Conservation (phyloP, 2,113 vertebrate genomes). For the Trogon melanurus region DNA sequence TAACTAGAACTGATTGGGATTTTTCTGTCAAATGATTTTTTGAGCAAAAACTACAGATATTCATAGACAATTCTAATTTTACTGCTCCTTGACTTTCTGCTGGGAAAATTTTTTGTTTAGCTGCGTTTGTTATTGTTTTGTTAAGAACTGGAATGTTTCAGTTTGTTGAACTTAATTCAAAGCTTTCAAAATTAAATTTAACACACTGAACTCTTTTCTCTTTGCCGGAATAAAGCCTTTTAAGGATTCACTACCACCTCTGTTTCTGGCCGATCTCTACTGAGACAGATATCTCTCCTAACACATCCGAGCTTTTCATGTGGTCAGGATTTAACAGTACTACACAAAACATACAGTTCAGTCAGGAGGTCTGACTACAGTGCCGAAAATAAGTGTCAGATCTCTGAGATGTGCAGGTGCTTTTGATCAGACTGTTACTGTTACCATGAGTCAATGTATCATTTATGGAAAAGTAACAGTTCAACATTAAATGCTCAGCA, state of each 20-base stretch:
- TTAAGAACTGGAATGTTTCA: not conserved
- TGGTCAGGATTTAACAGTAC: not conserved
- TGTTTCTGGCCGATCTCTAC: not conserved
- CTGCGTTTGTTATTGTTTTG: not conserved
- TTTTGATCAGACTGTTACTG: not conserved
- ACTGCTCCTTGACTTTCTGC: not conserved
- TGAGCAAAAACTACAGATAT: not conserved
- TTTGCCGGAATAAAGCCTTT: not conserved
- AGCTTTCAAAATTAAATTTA: not conserved
- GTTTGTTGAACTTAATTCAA: not conserved
- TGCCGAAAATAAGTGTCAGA: not conserved
- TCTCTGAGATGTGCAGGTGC: not conserved
- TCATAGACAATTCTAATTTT: not conserved
- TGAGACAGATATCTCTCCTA: not conserved
- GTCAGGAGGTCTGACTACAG: not conserved
- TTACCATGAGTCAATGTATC: not conserved
- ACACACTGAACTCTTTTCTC: not conserved
- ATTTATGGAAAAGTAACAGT: not conserved
- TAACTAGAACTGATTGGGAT: not conserved
- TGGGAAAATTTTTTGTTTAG: not conserved
- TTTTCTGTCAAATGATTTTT: not conserved
- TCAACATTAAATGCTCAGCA: not conserved
- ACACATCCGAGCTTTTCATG: not conserved
- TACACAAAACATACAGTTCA: rapidly evolving
- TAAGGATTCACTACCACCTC: not conserved